phyloP scores from a whole-genome alignment of 2,888 invertebrate species.

The Anticlea derivata region DNA sequence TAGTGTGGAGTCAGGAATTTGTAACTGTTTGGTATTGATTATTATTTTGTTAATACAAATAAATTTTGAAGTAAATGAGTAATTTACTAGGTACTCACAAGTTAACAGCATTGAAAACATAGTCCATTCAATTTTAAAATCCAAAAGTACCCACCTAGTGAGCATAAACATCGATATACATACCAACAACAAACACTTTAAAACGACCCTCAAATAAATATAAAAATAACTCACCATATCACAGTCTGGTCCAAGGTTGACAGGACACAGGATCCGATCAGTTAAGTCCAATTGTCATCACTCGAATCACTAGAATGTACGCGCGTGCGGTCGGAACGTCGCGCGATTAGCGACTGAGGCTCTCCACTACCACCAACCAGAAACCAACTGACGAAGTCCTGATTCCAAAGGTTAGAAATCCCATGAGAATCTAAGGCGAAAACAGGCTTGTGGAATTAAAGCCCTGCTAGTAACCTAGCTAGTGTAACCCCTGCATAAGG shows the following conservation, averaged over 20 bases:
- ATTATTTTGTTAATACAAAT: too few relatives aligned
- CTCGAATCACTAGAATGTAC: slow-evolving; percentile 42
- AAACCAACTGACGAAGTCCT: slow-evolving; percentile 3
- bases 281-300: slow-evolving; percentile 71
- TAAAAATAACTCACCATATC: slow-evolving; percentile 35
- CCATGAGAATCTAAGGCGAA: slow-evolving; percentile 19
- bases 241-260: slow-evolving; percentile 25
- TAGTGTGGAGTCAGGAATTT: too few relatives aligned
- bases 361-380: slow-evolving; percentile 14
- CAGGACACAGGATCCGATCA: slow-evolving; percentile 36
- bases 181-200: neutral
- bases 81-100: too few relatives aligned
- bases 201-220: slow-evolving; percentile 2
- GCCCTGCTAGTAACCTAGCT: too few relatives aligned
- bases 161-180: neutral
- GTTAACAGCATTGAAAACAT: too few relatives aligned
- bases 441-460: neutral
- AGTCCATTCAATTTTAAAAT: too few relatives aligned
- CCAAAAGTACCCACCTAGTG: too few relatives aligned
- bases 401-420: slow-evolving; percentile 13
- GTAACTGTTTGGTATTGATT: too few relatives aligned
- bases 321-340: slow-evolving; percentile 55
- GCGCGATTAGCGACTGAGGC: slow-evolving; percentile 61
- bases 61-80: too few relatives aligned
- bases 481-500: too few relatives aligned